A percentile compares a stretch with the other conserved stretches of the same genome.
These are phyloP conservation scores for Theodoxus fluviatilis DNA, from an alignment of 2,888 invertebrate species.

Conservation along the genomic window DNA sequence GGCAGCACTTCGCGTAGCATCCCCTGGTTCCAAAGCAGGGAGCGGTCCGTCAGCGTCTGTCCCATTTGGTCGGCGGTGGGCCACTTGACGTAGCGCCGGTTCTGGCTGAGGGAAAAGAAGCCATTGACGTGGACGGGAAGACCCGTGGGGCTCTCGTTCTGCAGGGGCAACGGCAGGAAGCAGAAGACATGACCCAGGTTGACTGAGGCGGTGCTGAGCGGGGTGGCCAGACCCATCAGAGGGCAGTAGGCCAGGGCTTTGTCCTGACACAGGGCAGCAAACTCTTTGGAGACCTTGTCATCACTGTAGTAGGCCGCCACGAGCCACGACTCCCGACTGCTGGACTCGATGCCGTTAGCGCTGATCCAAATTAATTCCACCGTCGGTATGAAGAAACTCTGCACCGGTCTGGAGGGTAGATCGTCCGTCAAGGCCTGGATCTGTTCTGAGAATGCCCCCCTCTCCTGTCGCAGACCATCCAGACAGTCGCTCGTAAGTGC, in stretches of 20 bases:
- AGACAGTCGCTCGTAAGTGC: no score
- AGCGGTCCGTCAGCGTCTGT: constrained; percentile 13
- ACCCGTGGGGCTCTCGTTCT: constrained; percentile 50
- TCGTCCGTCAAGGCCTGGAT: no score
- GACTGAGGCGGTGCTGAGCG: constrained; percentile 27
- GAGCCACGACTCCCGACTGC: constrained; percentile 32
- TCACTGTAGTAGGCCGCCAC: constrained; percentile 39
- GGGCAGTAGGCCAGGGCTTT: constrained; percentile 40
- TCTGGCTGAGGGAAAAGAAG: constrained; percentile 57
- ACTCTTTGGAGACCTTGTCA: constrained; percentile 30
- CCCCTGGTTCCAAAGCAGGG: constrained; percentile 18
- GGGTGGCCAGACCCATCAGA: constrained; percentile 46
- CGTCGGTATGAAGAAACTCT: no score
- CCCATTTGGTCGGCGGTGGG: constrained; percentile 42
- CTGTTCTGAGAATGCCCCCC: no score
- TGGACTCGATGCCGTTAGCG: neutral
- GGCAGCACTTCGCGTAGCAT: constrained; percentile 3
- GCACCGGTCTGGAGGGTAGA: no score
- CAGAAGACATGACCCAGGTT: constrained; percentile 56
- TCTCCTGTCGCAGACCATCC: no score
- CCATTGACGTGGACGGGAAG: constrained; percentile 61
- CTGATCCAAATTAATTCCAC: no score
- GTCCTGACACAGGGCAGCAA: constrained; percentile 29
- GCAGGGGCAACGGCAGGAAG: constrained; percentile 58
- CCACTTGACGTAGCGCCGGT: constrained; percentile 59